Base-by-base conservation (phyloP, 2,888 invertebrate species). In the Seladonia tumulorum region DNA sequence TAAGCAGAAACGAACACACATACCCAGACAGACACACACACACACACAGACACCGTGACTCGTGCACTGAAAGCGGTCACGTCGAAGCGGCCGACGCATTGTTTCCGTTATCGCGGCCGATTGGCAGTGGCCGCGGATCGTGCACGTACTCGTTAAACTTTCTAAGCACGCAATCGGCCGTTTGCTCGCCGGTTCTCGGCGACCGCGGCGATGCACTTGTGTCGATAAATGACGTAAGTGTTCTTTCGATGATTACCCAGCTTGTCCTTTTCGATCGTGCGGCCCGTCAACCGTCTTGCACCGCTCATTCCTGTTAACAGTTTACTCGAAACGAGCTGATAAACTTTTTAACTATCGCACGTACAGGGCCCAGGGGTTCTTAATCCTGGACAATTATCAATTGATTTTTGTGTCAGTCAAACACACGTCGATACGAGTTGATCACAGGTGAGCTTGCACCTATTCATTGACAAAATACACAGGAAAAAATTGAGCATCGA, bases 101-200 rank as follows among this genome's bases (percentile, higher is more conserved):
- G 92, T 93, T 91, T 91, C 91, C 91, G 90, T 92, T 93, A 94
- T 93, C 93, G 90, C 83, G 88, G 81, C 86, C 89, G 91, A 90
- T 92, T 91, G 92, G 87, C 89, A 90, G 87, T 89, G 84, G 86
- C 88, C 87, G 83, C 87, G 88, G 76, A 91, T 88, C 77, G 82
- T 82, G 80, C 88, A 88, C 88, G 89, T 91, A 86, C 86, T 82
- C 88, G 88, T 86, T 90, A 89, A 91, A 90, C 92, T 93, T 93
- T 91, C 92, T 91, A 90, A 82, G 83, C 90, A 90, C 83, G 88
- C 83, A 84, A 81, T 66, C 79, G 70, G 63, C 68, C 74, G 84
- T 39, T 76, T 74, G 79, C 68, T 60, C 79, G 25, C 72, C 80
- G 66, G 18, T 76, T 45, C 18, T 68, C 35, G 53, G 63, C 29